These are phyloP conservation scores for Phalanger gymnotis DNA, from an alignment of 2,797 vertebrate genomes.

Conservation along the genomic window DNA sequence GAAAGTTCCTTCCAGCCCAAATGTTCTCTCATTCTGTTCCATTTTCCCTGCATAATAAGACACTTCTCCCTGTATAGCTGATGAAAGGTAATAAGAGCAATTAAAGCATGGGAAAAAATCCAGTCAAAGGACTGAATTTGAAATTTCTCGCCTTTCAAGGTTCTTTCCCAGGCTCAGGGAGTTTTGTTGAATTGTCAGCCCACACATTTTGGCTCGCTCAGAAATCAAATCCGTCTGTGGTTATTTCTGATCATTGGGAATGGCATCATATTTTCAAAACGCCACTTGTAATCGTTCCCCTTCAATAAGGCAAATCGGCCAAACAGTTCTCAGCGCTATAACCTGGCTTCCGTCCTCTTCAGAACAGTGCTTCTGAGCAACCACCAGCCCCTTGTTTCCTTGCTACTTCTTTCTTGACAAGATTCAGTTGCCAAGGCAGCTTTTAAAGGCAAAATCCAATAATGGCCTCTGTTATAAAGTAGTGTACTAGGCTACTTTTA, in stretches of 20 bases:
- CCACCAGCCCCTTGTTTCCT: slow-evolving; percentile 43
- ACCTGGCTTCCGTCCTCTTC: slow-evolving; percentile 57
- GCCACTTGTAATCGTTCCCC: slow-evolving; percentile 38
- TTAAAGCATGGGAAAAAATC: background rate
- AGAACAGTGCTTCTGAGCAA: slow-evolving; percentile 68
- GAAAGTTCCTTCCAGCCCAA: background rate
- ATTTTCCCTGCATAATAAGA: background rate
- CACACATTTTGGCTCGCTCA: background rate
- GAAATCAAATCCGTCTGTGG: slow-evolving; percentile 53
- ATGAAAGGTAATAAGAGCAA: slow-evolving; percentile 8
- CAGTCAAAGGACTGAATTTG: background rate
- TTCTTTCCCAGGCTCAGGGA: background rate
- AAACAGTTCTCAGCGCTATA: slow-evolving; percentile 34
- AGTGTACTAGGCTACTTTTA: slow-evolving; percentile 72
- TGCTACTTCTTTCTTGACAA: slow-evolving; percentile 31
- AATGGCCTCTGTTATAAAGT: background rate
- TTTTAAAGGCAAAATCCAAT: slow-evolving; percentile 69
- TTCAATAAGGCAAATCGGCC: background rate
- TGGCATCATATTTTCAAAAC: slow-evolving; percentile 54
- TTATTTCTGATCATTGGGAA: slow-evolving; percentile 26
- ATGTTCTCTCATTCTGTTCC: background rate
- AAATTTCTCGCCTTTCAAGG: slow-evolving; percentile 26
- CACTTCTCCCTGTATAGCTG: background rate
- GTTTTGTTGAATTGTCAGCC: slow-evolving; percentile 20
- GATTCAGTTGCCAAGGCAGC: slow-evolving; percentile 66